Conservation (phyloP, 2,797 vertebrate genomes). For the Phoebastria nigripes region DNA sequence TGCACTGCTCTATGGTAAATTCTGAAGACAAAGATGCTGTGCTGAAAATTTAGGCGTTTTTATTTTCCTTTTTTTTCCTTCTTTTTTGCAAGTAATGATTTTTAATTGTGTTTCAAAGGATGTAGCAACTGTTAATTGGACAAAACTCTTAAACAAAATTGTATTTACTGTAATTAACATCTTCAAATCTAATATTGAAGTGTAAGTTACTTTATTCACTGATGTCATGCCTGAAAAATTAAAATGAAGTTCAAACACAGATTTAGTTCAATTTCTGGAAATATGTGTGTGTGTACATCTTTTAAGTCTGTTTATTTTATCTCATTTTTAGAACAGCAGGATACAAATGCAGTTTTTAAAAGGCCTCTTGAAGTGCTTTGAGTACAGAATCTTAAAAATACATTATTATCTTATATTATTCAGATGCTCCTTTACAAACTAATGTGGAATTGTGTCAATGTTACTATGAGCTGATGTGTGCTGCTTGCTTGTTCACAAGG, state of each 20-base stretch:
- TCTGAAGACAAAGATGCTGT: not conserved
- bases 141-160: not conserved
- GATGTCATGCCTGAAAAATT: not conserved
- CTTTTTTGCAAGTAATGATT: not conserved
- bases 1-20: not conserved
- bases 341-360: not conserved
- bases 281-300: not conserved
- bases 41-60: not conserved
- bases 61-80: not conserved
- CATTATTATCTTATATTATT: not conserved
- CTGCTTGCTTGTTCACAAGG: not conserved
- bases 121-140: not conserved
- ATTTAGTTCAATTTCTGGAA: not conserved
- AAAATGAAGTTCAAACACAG: not conserved
- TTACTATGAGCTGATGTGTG: not conserved
- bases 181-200: not conserved
- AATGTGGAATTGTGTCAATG: not conserved
- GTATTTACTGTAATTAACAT: not conserved
- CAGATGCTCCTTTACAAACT: not conserved
- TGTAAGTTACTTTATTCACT: not conserved
- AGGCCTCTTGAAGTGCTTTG: not conserved
- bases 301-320: not conserved
- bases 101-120: not conserved
- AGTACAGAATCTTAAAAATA: not conserved
- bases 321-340: not conserved